Base-by-base conservation (phyloP, 2,888 invertebrate species). In the Lordiphosa andalusiaca region DNA sequence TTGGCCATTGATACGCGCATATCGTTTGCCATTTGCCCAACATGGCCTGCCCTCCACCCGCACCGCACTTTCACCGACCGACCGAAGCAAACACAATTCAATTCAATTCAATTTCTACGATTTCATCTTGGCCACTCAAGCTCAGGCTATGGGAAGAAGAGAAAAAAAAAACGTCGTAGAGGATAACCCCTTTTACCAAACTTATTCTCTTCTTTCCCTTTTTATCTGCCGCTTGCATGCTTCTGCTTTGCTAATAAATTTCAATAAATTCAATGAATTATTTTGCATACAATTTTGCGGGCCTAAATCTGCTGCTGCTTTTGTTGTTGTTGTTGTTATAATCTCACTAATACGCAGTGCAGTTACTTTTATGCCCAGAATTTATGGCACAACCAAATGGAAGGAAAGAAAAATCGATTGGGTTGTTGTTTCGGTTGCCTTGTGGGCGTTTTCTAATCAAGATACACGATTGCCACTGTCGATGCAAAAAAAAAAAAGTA, bases 231-330 rank as follows among this genome's bases (percentile, higher is more conserved):
- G 6, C 54, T 40, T 53, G 53, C 44, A 56, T 48, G 16, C 44
- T 48, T 48, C 41, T 53, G 49, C 54, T 55, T 56, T 72, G 69
- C 68, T 65, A 73, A 78, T 80, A 82, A 82, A 81, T 84, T 84
- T 82, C 69, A 82, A 81, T 78, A 83, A 84, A 83, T 71, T 78
- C 83, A 69, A 30, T 82, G 84, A 77, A 69, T 84, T 81, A 71
- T 77, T 84, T 67, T 76, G 62, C 71, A 74, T 65, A 48, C 57
- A 36, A 71, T 44, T 49, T 61, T 51, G 41, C 39, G 42, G 30
- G 65, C 65, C 62, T 39, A 49, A 64, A 64, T 53, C 33, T 54
- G 41, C 6, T 56, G 16, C 42, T 56, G 35, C 16, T 53, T 6
- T 33, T 54, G 10, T 21, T 44, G 49, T 52, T 44, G 49, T 52